Evolutionary conservation across 2,113 vertebrate species (phyloP), one percentile per base, ranked within the genome.

Genomic region (Lamprologus tigripictilis): DNA sequence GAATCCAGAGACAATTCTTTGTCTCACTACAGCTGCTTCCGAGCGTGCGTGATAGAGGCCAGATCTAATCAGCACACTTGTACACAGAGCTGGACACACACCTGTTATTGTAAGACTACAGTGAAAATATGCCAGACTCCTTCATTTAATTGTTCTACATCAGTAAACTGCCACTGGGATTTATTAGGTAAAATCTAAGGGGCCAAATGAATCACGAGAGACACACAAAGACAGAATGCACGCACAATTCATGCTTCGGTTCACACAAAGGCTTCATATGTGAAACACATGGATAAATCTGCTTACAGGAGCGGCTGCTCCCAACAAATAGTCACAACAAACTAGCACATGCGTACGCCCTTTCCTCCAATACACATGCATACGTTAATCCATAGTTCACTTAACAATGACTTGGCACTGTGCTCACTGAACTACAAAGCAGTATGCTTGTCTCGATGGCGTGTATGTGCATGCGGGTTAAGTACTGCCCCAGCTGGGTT

Each of bases 401-500:
- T 87, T 23, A 84, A 92, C 91, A 94, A 95, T 97, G 96, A 96
- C 95, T 96, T 96, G 92, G 93, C 96, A 94, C 91, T 97, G 96
- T 97, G 92, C 90, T 97, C 96, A 95, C 90, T 97, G 95, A 97
- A 95, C 79, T 91, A 94, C 40, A 84, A 86, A 86, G 81, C 79
- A 63, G 19, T 45, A 11, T 80, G 57, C 37, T 12, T 79, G 66
- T 76, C 11, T 80, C 63, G 54, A 68, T 83, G 63, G 40, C 40
- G 81, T 40, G 47, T 71, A 54, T 86, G 81, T 85, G 80, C 21
- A 82, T 53, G 82, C 19, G 88, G 16, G 51, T 86, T 97, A 88
- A 94, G 95, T 94, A 95, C 96, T 95, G 88, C 83, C 95, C 95
- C 96, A 97, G 97, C 96, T 97, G 97, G 96, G 93, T 92, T 96